Percentiles rank a stretch among this genome's conserved stretches.
phyloP scores from a whole-genome alignment of 2,888 invertebrate genomes.

The Ormia ochracea region DNA sequence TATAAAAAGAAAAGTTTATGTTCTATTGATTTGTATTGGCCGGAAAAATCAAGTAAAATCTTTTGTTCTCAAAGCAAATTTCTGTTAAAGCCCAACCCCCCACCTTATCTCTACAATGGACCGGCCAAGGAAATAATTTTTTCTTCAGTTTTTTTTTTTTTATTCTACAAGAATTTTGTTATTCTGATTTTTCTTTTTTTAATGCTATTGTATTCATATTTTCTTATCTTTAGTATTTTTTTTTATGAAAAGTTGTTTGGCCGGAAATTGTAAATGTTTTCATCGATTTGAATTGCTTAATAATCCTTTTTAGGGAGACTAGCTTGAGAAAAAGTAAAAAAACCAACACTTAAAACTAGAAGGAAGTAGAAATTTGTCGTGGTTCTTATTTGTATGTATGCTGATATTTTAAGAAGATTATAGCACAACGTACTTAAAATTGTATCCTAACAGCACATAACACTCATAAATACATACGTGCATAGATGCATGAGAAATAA shows the following conservation, averaged over 20 bases:
- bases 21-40: slow-evolving; percentile 57
- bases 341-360: not conserved
- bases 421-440: not conserved
- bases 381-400: not conserved
- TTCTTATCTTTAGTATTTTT: slow-evolving; percentile 6
- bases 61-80: slow-evolving; percentile 46
- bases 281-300: slow-evolving; percentile 51
- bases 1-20: not conserved
- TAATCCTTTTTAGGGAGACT: slow-evolving; percentile 20
- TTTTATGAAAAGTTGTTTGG: slow-evolving; percentile 49
- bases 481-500: too few species aligned
- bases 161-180: slow-evolving; percentile 48
- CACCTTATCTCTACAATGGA: not conserved
- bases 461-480: too few species aligned
- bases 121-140: slow-evolving; percentile 54
- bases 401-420: slow-evolving; percentile 13
- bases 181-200: slow-evolving; percentile 63
- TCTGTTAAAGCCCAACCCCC: not conserved
- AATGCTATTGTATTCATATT: slow-evolving; percentile 31
- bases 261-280: slow-evolving; percentile 59
- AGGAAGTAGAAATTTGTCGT: slow-evolving; percentile 39
- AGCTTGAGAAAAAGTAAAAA: not conserved
- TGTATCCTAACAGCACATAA: not conserved
- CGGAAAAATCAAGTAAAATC: slow-evolving; percentile 61
- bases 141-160: slow-evolving; percentile 25